phyloP scores from a whole-genome alignment of 2,797 vertebrate species.

The Otus scops region DNA sequence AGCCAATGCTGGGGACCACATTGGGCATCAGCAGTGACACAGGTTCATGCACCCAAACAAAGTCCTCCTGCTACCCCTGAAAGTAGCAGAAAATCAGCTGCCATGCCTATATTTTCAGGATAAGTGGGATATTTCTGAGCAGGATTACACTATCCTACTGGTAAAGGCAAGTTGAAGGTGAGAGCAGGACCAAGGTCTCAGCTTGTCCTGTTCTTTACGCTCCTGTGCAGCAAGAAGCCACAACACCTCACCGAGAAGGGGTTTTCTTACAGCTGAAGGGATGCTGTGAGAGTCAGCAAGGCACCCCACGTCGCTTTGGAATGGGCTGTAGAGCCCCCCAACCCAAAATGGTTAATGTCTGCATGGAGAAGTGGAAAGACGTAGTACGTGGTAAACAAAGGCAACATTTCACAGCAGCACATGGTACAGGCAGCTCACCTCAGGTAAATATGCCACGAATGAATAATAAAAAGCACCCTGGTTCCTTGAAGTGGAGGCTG shows the following conservation, averaged over 20 bases:
- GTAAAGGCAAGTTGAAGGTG: neutral
- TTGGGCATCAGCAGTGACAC: neutral
- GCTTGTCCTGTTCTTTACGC: neutral
- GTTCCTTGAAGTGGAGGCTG: neutral
- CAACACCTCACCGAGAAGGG: accelerated
- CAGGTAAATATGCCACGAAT: neutral
- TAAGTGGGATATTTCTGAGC: neutral
- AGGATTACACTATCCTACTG: neutral
- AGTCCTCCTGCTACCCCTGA: neutral
- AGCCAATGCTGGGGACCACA: accelerated
- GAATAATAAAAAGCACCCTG: neutral
- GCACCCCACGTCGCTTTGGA: neutral
- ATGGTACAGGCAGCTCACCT: neutral
- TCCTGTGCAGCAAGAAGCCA: neutral
- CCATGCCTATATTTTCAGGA: neutral
- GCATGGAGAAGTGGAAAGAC: neutral
- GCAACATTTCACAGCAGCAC: neutral
- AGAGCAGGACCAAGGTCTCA: neutral
- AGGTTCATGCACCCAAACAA: neutral
- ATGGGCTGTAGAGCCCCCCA: neutral
- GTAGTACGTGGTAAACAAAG: neutral
- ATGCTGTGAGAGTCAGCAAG: neutral
- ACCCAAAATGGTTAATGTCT: neutral
- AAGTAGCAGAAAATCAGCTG: neutral
- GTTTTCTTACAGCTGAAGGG: neutral